Percentiles rank a stretch among this genome's conserved stretches.
Conservation (phyloP, 2,888 invertebrate species). For the Quadriops clusia region DNA sequence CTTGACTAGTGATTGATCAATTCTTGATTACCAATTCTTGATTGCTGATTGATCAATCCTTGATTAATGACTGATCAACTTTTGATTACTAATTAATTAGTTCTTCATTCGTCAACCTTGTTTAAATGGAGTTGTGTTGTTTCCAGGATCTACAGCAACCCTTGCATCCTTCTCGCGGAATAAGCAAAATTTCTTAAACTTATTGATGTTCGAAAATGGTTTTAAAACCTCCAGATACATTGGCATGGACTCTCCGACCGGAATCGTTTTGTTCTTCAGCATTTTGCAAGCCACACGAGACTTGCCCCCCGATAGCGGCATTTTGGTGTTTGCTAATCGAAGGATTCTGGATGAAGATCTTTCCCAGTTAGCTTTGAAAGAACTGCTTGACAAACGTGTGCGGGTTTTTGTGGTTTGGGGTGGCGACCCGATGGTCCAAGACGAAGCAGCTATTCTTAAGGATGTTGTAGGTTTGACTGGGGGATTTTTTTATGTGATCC, state of each 20-base stretch:
- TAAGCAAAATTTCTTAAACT: not conserved
- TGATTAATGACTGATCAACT: conserved; percentile 9
- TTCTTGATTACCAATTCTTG: too few species aligned
- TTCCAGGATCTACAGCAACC: too few species aligned
- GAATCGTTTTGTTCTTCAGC: conserved; percentile 47
- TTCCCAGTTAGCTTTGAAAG: conserved; percentile 36
- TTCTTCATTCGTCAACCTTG: too few species aligned
- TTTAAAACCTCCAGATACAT: conserved; percentile 13
- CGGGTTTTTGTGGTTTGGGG: conserved; percentile 40
- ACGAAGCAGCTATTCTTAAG: conserved; percentile 36
- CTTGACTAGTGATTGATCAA: conserved; percentile 9
- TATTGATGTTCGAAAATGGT: conserved; percentile 8
- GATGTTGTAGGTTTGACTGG: conserved; percentile 37
- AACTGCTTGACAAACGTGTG: conserved; percentile 36
- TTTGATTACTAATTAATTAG: too few species aligned
- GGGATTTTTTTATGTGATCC: conserved; percentile 36
- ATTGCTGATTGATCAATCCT: not conserved
- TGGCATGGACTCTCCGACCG: conserved; percentile 22
- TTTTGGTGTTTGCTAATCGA: conserved; percentile 48
- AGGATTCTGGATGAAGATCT: conserved; percentile 42
- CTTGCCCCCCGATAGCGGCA: conserved; percentile 50
- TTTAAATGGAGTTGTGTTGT: too few species aligned
- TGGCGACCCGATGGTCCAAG: conserved; percentile 33
- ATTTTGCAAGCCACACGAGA: conserved; percentile 46
- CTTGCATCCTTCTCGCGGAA: too few species aligned